These are phyloP conservation scores for Dichetophora obliterata DNA, from an alignment of 2,888 invertebrate genomes.

Conservation along the genomic window DNA sequence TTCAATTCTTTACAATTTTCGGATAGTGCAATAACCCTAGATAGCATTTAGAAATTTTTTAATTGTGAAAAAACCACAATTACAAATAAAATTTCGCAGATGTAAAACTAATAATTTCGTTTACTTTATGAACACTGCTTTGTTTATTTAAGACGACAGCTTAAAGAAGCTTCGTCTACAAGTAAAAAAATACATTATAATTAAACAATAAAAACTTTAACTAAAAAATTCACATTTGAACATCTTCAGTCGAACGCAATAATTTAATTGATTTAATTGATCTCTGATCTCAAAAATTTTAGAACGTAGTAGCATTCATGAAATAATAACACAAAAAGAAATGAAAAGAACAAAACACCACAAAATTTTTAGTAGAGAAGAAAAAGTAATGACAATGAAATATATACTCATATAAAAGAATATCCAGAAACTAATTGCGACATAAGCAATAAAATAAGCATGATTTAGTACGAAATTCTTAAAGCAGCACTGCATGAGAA, in stretches of 20 bases:
- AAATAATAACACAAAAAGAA: neutral
- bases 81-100: too few species aligned
- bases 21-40: too few species aligned
- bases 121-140: too few species aligned
- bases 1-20: too few species aligned
- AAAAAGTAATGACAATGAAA: neutral
- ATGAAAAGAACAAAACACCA: neutral
- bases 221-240: neutral
- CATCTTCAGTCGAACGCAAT: constrained; percentile 48
- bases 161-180: neutral
- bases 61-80: too few species aligned
- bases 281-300: constrained; percentile 49
- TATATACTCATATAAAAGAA: neutral
- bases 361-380: neutral
- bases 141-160: neutral
- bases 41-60: too few species aligned
- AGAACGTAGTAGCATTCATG: neutral
- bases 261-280: constrained; percentile 67
- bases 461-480: neutral
- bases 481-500: neutral
- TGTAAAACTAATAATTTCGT: too few species aligned
- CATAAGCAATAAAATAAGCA: neutral
- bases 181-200: neutral
- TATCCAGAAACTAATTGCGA: neutral
- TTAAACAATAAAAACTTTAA: constrained; percentile 2